These are phyloP conservation scores for Percopsis omiscomaycus DNA, from an alignment of 2,797 vertebrate species.

Conservation along the genomic window DNA sequence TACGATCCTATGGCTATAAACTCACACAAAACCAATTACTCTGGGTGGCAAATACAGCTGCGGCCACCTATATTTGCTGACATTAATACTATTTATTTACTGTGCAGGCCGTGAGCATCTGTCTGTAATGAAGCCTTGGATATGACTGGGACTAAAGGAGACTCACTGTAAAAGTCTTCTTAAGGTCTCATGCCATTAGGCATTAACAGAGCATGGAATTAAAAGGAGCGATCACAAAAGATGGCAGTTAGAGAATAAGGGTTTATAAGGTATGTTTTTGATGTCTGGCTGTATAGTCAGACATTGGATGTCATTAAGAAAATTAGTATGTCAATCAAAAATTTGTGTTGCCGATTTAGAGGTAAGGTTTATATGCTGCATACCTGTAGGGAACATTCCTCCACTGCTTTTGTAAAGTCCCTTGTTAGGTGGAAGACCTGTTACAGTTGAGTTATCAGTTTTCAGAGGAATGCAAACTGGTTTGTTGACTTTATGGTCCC, in stretches of 20 bases:
- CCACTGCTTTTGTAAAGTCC: conserved; percentile 11
- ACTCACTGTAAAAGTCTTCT: not conserved
- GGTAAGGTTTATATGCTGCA: too few species aligned
- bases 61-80: conserved; percentile 34
- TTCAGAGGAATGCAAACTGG: conserved; percentile 45
- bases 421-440: conserved; percentile 38
- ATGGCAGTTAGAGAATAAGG: conserved; percentile 4
- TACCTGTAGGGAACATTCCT: conserved; percentile 3
- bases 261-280: not conserved
- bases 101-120: conserved; percentile 44
- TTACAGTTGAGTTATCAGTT: conserved; percentile 38
- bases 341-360: not conserved
- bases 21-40: conserved; percentile 37
- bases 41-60: conserved; percentile 15
- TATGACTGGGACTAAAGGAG: conserved; percentile 25
- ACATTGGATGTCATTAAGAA: not conserved
- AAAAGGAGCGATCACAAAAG: conserved; percentile 10
- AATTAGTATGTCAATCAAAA: not conserved
- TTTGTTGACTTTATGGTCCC: conserved; percentile 44
- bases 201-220: conserved; percentile 8
- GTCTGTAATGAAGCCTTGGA: conserved; percentile 41
- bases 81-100: conserved; percentile 40
- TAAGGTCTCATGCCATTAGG: not conserved
- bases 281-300: not conserved
- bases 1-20: conserved; percentile 7